Evolutionary conservation across 1,140 invertebrate genomes (phyloP).

Genomic region (Nasonia vitripennis): DNA sequence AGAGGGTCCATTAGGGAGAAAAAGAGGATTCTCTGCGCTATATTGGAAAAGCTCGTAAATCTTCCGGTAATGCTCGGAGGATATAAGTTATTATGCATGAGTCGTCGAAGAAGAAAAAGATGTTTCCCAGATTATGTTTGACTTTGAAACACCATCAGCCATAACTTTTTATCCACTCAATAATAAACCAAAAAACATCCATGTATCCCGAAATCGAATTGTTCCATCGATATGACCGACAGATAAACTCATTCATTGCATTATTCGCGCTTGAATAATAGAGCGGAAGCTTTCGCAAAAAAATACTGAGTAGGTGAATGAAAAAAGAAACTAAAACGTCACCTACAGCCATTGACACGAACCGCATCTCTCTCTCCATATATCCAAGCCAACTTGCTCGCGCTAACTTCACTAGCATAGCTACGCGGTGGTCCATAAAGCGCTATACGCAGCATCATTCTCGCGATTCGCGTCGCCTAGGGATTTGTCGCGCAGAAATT

Average conservation of each 20-base stretch:
- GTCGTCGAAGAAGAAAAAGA: no score
- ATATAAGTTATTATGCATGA: no score
- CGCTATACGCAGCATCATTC: not conserved
- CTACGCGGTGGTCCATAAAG: not conserved
- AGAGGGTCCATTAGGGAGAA: not conserved
- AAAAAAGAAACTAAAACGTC: not conserved
- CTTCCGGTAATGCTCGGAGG: not conserved
- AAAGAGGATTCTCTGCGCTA: not conserved
- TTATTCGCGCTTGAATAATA: not conserved
- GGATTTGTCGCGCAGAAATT: conserved; percentile 4
- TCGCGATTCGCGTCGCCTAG: not conserved
- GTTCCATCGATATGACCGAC: not conserved
- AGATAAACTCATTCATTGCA: not conserved
- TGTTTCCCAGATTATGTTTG: no score
- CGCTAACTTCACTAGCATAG: not conserved
- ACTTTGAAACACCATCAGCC: no score
- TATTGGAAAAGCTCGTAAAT: not conserved
- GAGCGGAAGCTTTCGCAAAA: not conserved
- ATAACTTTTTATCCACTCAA: no score
- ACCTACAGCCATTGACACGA: not conserved
- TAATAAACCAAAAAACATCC: no score
- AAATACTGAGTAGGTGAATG: not conserved
- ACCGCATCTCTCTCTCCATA: not conserved
- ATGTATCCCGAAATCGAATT: not conserved
- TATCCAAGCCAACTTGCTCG: not conserved